Evolutionary conservation across 2,888 invertebrate genomes (phyloP).

Genomic region (Malthinus seriepunctatus): DNA sequence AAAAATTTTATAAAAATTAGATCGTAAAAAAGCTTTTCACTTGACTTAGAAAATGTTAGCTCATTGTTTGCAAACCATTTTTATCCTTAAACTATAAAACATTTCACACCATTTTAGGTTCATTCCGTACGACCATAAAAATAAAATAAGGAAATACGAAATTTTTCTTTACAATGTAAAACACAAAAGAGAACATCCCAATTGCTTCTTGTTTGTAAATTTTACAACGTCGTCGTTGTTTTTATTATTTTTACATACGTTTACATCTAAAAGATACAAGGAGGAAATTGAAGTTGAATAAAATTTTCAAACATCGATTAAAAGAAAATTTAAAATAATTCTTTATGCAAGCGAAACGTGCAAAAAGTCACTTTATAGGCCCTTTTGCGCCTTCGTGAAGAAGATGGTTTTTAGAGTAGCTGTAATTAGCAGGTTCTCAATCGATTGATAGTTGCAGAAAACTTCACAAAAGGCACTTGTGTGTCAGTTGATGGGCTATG

Average conservation of each 20-base stretch:
- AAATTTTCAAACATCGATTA: not conserved
- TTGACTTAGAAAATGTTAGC: constrained; percentile 23
- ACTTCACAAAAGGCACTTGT: too few relatives aligned
- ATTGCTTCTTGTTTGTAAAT: not conserved
- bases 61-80: constrained; percentile 17
- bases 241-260: too few relatives aligned
- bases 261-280: too few relatives aligned
- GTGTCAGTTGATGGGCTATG: too few relatives aligned
- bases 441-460: too few relatives aligned
- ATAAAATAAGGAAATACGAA: constrained; percentile 13
- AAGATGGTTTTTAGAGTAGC: too few relatives aligned
- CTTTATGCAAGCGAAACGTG: too few relatives aligned
- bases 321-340: too few relatives aligned
- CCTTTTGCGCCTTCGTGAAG: too few relatives aligned
- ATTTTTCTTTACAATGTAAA: constrained; percentile 3
- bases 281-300: too few relatives aligned
- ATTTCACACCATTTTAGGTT: constrained; percentile 20
- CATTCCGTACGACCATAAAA: constrained; percentile 10
- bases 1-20: constrained; percentile 21
- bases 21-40: constrained; percentile 22
- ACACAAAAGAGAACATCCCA: not conserved
- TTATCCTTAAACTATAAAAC: constrained; percentile 24
- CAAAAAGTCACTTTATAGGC: too few relatives aligned
- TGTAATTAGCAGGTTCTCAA: too few relatives aligned
- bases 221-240: not conserved